Evolutionary conservation across 2,888 invertebrate species (phyloP).

Genomic region (Rhaphigaster nebulosa): DNA sequence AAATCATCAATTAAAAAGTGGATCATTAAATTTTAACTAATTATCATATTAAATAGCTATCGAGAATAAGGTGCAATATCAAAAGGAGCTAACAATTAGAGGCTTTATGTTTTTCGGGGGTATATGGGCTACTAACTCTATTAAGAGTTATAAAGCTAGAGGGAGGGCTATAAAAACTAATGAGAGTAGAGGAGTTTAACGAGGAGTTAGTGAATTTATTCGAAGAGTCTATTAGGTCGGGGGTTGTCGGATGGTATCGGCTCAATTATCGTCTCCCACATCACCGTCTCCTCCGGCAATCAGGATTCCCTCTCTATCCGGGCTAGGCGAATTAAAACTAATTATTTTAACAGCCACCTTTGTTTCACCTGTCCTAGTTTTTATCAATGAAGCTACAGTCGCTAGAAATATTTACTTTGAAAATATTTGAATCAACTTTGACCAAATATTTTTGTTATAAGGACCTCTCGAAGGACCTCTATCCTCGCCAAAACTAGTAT

Average conservation of each 20-base stretch:
- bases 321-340: background rate
- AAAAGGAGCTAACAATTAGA: constrained; percentile 1
- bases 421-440: too few relatives aligned
- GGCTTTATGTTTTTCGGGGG: background rate
- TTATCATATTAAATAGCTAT: background rate
- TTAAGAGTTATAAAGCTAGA: background rate
- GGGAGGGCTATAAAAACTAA: constrained; percentile 29
- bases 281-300: background rate
- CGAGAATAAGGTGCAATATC: background rate
- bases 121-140: background rate
- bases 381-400: background rate
- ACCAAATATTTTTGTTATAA: too few relatives aligned
- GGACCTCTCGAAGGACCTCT: too few relatives aligned
- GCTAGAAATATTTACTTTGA: too few relatives aligned
- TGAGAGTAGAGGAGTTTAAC: constrained; percentile 21
- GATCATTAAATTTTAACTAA: background rate
- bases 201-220: constrained; percentile 41
- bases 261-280: background rate
- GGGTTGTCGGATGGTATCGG: constrained; percentile 11
- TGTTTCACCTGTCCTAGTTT: background rate
- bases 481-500: too few relatives aligned
- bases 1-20: too few relatives aligned
- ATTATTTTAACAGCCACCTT: background rate
- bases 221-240: background rate
- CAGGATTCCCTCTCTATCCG: background rate